These are phyloP conservation scores for Bursaphelenchus mucronatus DNA, from an alignment of 1,140 invertebrate species.

Conservation along the genomic window DNA sequence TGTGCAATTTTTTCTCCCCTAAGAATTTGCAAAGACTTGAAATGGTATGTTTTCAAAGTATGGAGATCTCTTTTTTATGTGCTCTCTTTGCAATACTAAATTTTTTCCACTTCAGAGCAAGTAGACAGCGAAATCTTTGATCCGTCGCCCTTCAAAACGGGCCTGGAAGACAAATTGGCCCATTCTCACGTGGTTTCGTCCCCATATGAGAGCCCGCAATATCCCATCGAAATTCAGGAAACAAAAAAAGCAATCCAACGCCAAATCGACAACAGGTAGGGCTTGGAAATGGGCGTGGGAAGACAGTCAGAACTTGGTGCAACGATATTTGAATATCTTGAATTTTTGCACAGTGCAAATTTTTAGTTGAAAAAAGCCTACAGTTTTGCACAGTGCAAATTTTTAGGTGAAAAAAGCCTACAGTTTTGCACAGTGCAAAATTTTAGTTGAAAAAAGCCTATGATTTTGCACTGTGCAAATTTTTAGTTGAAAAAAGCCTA, in stretches of 20 bases:
- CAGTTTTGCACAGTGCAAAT: constrained; percentile 12
- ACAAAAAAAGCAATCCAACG: constrained; percentile 51
- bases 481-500: too few relatives aligned
- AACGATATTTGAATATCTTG: constrained; percentile 12
- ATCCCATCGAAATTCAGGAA: constrained; percentile 59
- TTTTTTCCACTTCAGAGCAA: constrained; percentile 23
- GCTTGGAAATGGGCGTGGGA: neutral
- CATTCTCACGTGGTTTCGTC: constrained; percentile 49
- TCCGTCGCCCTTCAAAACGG: constrained; percentile 40
- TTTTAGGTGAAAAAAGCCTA: constrained; percentile 19
- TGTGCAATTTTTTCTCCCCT: neutral
- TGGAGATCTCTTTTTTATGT: neutral
- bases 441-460: constrained; percentile 2
- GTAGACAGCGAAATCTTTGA: constrained; percentile 53
- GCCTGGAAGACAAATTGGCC: constrained; percentile 25
- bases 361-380: too few relatives aligned
- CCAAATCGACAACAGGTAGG: constrained; percentile 54
- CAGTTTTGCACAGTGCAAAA: constrained; percentile 12
- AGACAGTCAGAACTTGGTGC: neutral
- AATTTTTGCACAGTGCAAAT: neutral
- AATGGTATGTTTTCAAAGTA: neutral
- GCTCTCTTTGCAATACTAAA: constrained; percentile 7
- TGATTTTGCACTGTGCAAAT: neutral
- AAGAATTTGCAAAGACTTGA: neutral
- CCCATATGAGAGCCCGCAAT: constrained; percentile 56